phyloP scores from a whole-genome alignment of 2,113 vertebrate species.

The Pseudorhombus dupliciocellatus region DNA sequence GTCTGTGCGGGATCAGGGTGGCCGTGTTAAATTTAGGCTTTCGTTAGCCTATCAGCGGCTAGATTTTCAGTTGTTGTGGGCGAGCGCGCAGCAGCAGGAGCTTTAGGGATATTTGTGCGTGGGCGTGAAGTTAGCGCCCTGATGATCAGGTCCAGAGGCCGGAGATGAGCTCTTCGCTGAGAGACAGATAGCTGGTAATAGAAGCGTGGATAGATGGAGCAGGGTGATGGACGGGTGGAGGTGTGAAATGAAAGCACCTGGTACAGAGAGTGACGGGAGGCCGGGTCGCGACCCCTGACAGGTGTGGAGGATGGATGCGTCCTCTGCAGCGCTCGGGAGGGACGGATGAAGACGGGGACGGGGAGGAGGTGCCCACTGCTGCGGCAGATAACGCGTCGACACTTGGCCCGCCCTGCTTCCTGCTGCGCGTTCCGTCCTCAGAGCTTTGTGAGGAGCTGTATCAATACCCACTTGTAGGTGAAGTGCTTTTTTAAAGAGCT shows the following conservation, averaged over 20 bases:
- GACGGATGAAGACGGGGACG: constrained; percentile 52
- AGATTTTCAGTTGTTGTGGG: constrained; percentile 49
- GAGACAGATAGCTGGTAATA: constrained; percentile 44
- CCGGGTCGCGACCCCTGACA: constrained; percentile 55
- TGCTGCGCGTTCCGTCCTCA: not conserved
- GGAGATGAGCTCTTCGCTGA: constrained; percentile 62
- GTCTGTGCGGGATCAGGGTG: constrained; percentile 57
- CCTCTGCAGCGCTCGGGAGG: constrained; percentile 12
- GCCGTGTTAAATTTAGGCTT: constrained; percentile 69
- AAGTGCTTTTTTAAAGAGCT: constrained; percentile 18
- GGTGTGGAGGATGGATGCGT: constrained; percentile 62
- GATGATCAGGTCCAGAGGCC: constrained; percentile 32
- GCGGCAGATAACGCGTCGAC: constrained; percentile 51
- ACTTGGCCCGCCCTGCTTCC: constrained; percentile 33
- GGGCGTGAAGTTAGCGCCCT: constrained; percentile 33
- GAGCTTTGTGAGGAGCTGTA: not conserved
- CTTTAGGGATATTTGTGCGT: constrained; percentile 22
- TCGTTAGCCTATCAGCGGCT: constrained; percentile 45
- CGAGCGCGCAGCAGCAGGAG: constrained; percentile 20
- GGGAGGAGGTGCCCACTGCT: constrained; percentile 29
- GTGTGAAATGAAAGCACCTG: constrained; percentile 64
- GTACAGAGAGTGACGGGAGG: constrained; percentile 15
- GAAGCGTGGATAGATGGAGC: constrained; percentile 24
- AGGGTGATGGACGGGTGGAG: constrained; percentile 41
- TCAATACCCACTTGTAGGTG: constrained; percentile 18